A percentile compares a stretch with the other conserved stretches of the same genome.
Evolutionary conservation across 1,140 invertebrate genomes (phyloP).

Genomic region (Lordiphosa clarofinis): DNA sequence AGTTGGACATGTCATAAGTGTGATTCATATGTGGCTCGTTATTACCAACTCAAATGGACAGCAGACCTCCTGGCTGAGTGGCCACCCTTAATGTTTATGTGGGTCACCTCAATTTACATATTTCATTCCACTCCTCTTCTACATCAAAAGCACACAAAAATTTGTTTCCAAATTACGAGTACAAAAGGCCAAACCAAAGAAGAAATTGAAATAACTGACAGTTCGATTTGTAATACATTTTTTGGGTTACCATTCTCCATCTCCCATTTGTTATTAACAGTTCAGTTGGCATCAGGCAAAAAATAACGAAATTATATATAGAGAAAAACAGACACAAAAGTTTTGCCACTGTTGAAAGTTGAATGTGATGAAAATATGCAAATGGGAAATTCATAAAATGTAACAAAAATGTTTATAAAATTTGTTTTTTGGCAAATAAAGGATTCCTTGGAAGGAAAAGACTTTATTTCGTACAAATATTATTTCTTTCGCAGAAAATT

Average conservation of each 20-base stretch:
- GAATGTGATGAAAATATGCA: neutral
- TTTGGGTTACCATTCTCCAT: slow-evolving; percentile 41
- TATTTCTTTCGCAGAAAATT: no score
- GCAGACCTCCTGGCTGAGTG: neutral
- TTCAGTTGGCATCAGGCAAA: slow-evolving; percentile 19
- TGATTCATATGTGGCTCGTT: slow-evolving; percentile 49
- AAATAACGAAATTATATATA: slow-evolving; percentile 1
- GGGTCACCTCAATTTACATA: slow-evolving; percentile 13
- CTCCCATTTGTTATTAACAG: slow-evolving; percentile 46
- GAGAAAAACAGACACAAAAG: neutral
- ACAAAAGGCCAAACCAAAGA: no score
- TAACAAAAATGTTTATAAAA: no score
- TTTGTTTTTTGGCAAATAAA: no score
- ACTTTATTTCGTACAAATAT: no score
- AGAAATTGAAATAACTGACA: slow-evolving; percentile 13
- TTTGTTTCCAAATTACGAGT: no score
- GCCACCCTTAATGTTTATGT: slow-evolving; percentile 5
- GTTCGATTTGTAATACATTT: slow-evolving; percentile 20
- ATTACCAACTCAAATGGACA: slow-evolving; percentile 11
- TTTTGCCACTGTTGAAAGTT: neutral
- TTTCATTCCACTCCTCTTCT: slow-evolving; percentile 1
- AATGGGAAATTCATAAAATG: no score
- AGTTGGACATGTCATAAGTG: slow-evolving; percentile 32
- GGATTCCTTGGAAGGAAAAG: no score
- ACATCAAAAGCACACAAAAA: no score